Conservation (phyloP, 2,113 vertebrate species). For the Notarius quadriscutis region DNA sequence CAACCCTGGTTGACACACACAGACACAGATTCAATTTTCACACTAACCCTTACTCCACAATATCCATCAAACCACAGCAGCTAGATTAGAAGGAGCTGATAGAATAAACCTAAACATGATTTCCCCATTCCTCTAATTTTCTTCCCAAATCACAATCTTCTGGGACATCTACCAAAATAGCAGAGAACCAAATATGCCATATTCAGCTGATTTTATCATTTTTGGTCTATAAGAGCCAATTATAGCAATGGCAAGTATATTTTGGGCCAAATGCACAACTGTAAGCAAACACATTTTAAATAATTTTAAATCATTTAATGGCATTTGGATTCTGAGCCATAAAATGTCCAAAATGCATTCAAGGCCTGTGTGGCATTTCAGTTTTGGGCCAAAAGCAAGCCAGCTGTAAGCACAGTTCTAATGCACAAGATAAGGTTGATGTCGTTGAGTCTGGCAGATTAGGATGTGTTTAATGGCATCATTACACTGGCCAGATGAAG, state of each 20-base stretch:
- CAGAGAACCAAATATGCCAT: neutral
- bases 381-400: neutral
- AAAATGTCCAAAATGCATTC: neutral
- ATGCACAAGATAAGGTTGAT: neutral
- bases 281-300: neutral
- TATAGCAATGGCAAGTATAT: neutral
- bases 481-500: neutral
- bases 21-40: neutral
- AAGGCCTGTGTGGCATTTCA: neutral
- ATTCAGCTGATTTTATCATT: neutral
- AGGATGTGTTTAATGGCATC: neutral
- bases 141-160: neutral
- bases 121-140: neutral
- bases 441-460: neutral
- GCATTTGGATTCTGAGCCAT: neutral
- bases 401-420: neutral
- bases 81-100: neutral
- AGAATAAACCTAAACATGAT: neutral
- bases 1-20: neutral
- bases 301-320: neutral
- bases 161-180: neutral
- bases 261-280: conserved; percentile 6
- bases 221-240: neutral
- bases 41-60: neutral
- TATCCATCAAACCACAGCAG: neutral